phyloP scores from a whole-genome alignment of 2,888 invertebrate genomes.

The Omphaloscelis lunosa region DNA sequence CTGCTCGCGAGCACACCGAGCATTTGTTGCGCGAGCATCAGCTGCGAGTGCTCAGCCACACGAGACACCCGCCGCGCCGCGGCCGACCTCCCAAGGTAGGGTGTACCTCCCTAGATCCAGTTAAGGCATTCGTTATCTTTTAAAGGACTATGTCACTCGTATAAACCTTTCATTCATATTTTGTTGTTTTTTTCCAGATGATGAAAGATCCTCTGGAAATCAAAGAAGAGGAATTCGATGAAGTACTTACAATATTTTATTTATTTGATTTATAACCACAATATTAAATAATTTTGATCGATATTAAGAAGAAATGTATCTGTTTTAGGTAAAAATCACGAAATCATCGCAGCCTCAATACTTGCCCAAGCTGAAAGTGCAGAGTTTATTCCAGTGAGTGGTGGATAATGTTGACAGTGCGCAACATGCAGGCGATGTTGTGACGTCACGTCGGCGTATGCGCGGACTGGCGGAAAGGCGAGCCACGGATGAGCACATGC shows the following conservation, averaged over 20 bases:
- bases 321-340: conserved; percentile 83
- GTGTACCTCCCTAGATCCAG: background rate
- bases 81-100: conserved; percentile 70
- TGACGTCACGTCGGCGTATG: conserved; percentile 14
- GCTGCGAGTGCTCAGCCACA: conserved; percentile 80
- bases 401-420: conserved; percentile 3
- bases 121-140: background rate
- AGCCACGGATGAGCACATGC: background rate
- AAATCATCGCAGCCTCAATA: conserved; percentile 81
- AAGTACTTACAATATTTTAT: conserved; percentile 66
- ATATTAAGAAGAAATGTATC: conserved; percentile 1
- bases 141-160: background rate
- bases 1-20: conserved; percentile 87
- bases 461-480: conserved; percentile 18
- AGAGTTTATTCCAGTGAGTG: conserved; percentile 87
- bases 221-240: conserved; percentile 76
- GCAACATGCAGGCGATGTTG: conserved; percentile 34
- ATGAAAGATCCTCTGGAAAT: conserved; percentile 75
- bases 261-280: too few species aligned
- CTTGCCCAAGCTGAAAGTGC: conserved; percentile 86
- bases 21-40: conserved; percentile 86
- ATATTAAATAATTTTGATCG: background rate
- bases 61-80: conserved; percentile 66
- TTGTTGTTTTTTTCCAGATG: conserved; percentile 67
- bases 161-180: background rate